phyloP scores from a whole-genome alignment of 92 coral and sea anemone species.

The Actinostola sp. region DNA sequence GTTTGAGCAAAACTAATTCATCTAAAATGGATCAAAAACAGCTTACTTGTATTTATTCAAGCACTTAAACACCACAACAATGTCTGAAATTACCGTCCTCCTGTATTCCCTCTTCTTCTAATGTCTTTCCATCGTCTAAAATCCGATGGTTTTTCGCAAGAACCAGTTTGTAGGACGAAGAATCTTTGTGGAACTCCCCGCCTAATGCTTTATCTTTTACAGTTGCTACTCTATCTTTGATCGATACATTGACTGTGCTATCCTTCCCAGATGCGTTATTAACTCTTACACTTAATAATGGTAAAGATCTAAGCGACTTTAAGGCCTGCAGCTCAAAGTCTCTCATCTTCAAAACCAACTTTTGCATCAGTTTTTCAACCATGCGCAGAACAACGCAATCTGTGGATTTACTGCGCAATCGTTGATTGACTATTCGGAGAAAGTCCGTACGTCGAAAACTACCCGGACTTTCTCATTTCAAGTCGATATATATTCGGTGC shows the following conservation, averaged over 20 bases:
- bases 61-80: background rate
- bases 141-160: constrained; percentile 73
- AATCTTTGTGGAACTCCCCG: constrained; percentile 88
- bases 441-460: constrained; percentile 1
- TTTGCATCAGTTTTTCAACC: constrained; percentile 18
- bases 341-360: constrained; percentile 71
- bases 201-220: constrained; percentile 88
- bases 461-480: background rate
- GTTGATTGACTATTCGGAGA: background rate
- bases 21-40: constrained; percentile 40
- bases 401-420: constrained; percentile 13
- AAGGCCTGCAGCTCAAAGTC: constrained; percentile 95
- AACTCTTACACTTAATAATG: constrained; percentile 72
- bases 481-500: constrained; percentile 11
- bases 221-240: constrained; percentile 60
- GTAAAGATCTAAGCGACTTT: constrained; percentile 80
- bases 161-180: constrained; percentile 80
- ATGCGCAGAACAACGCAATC: constrained; percentile 48
- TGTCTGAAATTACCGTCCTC: constrained; percentile 71
- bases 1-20: constrained; percentile 53
- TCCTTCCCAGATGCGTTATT: constrained; percentile 86
- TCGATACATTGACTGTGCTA: constrained; percentile 65
- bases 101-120: constrained; percentile 88
- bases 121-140: constrained; percentile 83
- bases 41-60: background rate